A percentile compares a stretch with the other conserved stretches of the same genome.
These are phyloP conservation scores for Aporrectodea caliginosa DNA, from an alignment of 1,140 invertebrate species.

Conservation along the genomic window DNA sequence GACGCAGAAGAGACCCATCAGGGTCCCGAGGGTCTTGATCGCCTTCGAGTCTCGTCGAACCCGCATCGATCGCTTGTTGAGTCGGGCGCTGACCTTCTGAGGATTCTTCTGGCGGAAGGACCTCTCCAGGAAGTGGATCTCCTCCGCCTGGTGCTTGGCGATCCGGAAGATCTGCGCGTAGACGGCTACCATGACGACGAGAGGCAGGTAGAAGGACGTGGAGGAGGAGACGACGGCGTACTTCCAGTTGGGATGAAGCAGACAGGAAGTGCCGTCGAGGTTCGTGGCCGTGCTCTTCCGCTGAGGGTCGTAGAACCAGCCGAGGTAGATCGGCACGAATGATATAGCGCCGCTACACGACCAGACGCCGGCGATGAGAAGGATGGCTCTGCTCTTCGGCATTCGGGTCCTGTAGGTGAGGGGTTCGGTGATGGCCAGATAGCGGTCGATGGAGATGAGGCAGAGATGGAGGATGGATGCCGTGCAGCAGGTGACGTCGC, in stretches of 20 bases:
- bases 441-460: constrained; percentile 61
- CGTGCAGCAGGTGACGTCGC: constrained; percentile 41
- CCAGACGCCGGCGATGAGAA: constrained; percentile 92
- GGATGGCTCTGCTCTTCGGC: constrained; percentile 62
- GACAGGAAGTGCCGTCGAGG: constrained; percentile 5
- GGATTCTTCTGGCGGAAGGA: not conserved
- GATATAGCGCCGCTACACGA: constrained; percentile 85
- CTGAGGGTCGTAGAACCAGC: constrained; percentile 64
- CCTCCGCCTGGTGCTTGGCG: constrained; percentile 63
- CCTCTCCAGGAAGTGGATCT: constrained; percentile 22
- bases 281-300: constrained; percentile 62
- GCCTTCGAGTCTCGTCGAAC: constrained; percentile 70
- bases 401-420: constrained; percentile 39
- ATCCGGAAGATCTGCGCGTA: constrained; percentile 54
- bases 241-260: constrained; percentile 53
- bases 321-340: constrained; percentile 80
- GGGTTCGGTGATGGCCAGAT: constrained; percentile 55
- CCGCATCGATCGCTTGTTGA: not conserved
- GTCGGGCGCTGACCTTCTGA: not conserved
- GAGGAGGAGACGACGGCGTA: constrained; percentile 37
- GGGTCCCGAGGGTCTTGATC: constrained; percentile 86
- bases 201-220: constrained; percentile 61
- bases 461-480: constrained; percentile 40
- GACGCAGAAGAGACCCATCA: constrained; percentile 83
- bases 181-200: constrained; percentile 52